Base-by-base conservation (phyloP, 2,888 invertebrate genomes). In the Gerris lacustris region DNA sequence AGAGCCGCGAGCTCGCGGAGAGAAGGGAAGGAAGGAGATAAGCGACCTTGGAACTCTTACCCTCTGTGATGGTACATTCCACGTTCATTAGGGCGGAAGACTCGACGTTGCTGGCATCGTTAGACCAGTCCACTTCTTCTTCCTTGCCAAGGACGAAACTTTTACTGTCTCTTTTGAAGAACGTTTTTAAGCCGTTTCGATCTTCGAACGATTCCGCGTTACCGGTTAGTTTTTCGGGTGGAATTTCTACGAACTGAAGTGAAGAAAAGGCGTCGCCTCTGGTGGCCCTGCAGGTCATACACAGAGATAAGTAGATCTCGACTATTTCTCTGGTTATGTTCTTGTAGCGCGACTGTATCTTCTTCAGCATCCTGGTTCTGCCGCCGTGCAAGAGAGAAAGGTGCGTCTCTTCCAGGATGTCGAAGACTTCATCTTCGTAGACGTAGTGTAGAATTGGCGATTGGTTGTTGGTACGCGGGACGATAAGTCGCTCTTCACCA, bases 341-440 rank as follows among this genome's bases (percentile, higher is more conserved):
- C 68, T 73, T 73, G 68, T 74, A 73, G 63, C 72, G 73, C 15
- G 9, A 66, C 17, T 71, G 66, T 62, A 74, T 47, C 44, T 71
- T 66, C 47, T 73, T 71, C 17, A 67, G 47, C 72, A 75, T 74
- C 55, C 73, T 69, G 63, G 69, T 68, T 15, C 70, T 44, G 0
- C 72, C 73, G 6, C 73, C 73, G 47, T 74, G 73, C 18, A 68
- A 68, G 64, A 74, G 67, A 68, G 66, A 67, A 18, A 74, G 45
- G 68, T 75, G 75, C 18, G 73, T 67, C 68, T 75, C 73, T 45
- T 73, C 70, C 47, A 74, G 70, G 67, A 74, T 72, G 63, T 71
- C 45, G 69, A 73, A 74, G 31, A 74, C 5, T 69, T 73, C 68
- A 17, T 72, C 66, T 1, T 64, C 68, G 43, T 44, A 43, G 1